A percentile compares a stretch with the other conserved stretches of the same genome.
phyloP scores from a whole-genome alignment of 2,113 vertebrate genomes.

The Gymnobelideus leadbeateri region DNA sequence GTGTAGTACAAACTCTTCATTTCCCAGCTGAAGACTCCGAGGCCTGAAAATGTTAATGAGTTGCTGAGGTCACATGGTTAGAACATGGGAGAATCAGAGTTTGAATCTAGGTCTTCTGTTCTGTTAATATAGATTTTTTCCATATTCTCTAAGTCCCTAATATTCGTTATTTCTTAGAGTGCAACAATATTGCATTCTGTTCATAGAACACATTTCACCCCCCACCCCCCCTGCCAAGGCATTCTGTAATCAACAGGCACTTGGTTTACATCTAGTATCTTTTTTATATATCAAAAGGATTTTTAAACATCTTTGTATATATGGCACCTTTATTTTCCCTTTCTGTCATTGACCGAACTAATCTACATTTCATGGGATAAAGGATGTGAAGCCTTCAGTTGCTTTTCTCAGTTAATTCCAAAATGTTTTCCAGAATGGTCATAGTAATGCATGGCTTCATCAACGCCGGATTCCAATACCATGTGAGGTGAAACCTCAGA shows the following conservation, averaged over 20 bases:
- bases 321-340: neutral
- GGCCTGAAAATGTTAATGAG: neutral
- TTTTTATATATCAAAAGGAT: neutral
- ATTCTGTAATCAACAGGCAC: neutral
- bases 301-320: neutral
- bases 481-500: neutral
- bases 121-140: neutral
- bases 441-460: neutral
- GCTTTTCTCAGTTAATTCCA: neutral
- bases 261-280: neutral
- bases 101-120: rapidly evolving
- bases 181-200: neutral
- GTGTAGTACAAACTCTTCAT: neutral
- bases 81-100: neutral
- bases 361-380: neutral
- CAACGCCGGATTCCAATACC: neutral
- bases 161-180: neutral
- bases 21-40: neutral
- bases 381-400: neutral
- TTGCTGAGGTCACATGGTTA: neutral
- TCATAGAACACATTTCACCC: neutral
- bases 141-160: neutral
- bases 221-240: too few species aligned
- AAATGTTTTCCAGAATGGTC: neutral
- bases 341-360: neutral